A percentile compares a stretch with the other conserved stretches of the same genome.
Conservation (phyloP, 2,113 vertebrate genomes). For the Corythoichthys haematopterus region DNA sequence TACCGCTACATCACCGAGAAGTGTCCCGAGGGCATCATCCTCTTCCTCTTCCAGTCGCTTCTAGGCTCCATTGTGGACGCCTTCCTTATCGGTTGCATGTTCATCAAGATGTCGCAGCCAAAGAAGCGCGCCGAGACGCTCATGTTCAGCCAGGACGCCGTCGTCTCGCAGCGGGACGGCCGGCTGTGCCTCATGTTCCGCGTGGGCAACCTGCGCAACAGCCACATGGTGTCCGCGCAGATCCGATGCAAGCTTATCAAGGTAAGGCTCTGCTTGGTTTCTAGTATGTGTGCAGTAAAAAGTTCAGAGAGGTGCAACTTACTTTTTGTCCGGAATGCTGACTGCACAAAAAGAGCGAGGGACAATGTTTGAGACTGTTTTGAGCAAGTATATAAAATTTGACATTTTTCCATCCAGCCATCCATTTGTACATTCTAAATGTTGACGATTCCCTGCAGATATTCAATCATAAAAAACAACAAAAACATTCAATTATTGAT, state of each 20-base stretch:
- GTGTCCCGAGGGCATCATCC: slow-evolving; percentile 84
- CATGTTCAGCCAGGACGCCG: slow-evolving; percentile 82
- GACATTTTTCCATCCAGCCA: too few relatives aligned
- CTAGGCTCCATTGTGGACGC: slow-evolving; percentile 86
- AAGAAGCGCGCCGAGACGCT: slow-evolving; percentile 88
- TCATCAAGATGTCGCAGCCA: slow-evolving; percentile 89
- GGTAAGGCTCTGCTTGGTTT: slow-evolving; percentile 37
- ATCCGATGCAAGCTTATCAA: slow-evolving; percentile 89
- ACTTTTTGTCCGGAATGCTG: too few relatives aligned
- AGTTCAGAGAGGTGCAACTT: too few relatives aligned
- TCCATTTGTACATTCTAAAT: too few relatives aligned
- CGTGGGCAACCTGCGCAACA: slow-evolving; percentile 85
- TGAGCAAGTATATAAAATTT: too few relatives aligned
- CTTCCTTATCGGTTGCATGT: slow-evolving; percentile 89
- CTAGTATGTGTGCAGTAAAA: too few relatives aligned
- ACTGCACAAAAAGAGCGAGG: too few relatives aligned
- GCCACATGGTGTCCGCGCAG: slow-evolving; percentile 90
- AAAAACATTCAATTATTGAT: too few relatives aligned
- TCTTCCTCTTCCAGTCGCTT: slow-evolving; percentile 86
- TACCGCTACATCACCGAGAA: slow-evolving; percentile 87
- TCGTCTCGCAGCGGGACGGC: slow-evolving; percentile 82
- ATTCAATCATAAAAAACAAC: too few relatives aligned
- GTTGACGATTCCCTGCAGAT: too few relatives aligned
- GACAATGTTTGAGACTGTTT: too few relatives aligned
- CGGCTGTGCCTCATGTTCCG: slow-evolving; percentile 88